Evolutionary conservation across 2,888 invertebrate genomes (phyloP).

Genomic region (Furcula furcula): DNA sequence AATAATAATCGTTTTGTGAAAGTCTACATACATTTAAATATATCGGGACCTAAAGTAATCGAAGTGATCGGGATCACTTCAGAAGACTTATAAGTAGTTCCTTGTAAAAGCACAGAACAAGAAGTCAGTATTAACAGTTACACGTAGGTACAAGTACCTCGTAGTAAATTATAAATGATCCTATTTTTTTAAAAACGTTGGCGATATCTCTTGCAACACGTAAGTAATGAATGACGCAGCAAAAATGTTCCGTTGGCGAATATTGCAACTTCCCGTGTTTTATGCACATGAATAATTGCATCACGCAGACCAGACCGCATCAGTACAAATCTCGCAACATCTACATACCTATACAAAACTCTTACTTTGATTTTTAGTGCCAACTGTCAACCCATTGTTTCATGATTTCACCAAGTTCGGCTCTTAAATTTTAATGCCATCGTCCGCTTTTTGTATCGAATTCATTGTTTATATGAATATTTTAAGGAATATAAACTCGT

Average conservation of each 20-base stretch:
- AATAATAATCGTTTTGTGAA: too few relatives aligned
- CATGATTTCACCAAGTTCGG: constrained; percentile 44
- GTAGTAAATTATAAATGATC: not conserved
- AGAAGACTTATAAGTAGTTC: constrained; percentile 2
- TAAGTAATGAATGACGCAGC: not conserved
- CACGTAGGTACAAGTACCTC: not conserved
- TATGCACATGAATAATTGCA: constrained; percentile 39
- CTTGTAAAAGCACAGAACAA: too few relatives aligned
- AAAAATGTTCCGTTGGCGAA: constrained; percentile 11
- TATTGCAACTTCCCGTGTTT: constrained; percentile 32
- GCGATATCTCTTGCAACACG: not conserved
- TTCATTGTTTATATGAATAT: not conserved
- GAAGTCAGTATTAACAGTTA: too few relatives aligned
- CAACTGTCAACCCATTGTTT: constrained; percentile 50
- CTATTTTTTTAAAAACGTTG: not conserved
- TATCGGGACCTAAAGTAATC: too few relatives aligned
- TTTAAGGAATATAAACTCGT: not conserved
- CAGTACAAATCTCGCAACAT: constrained; percentile 26
- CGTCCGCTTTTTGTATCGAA: not conserved
- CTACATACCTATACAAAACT: constrained; percentile 31
- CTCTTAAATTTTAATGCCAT: constrained; percentile 24
- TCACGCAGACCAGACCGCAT: constrained; percentile 36
- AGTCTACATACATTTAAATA: too few relatives aligned
- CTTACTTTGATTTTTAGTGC: constrained; percentile 52
- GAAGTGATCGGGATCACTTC: too few relatives aligned